phyloP scores from a whole-genome alignment of 2,113 vertebrate genomes.

The Mobula hypostoma region DNA sequence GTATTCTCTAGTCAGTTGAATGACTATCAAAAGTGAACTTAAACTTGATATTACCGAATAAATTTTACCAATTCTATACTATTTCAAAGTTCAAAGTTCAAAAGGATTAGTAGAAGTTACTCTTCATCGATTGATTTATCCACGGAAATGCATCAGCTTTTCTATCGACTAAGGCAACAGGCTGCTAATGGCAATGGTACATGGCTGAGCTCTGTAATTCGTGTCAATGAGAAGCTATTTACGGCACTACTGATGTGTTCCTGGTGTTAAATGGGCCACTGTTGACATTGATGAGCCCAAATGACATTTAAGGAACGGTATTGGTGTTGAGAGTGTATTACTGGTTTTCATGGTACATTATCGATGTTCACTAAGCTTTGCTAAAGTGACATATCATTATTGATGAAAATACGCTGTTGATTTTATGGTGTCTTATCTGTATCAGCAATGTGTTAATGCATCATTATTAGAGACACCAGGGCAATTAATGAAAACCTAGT shows the following conservation, averaged over 20 bases:
- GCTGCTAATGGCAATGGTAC: background rate
- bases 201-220: background rate
- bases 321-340: background rate
- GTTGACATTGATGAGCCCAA: slow-evolving; percentile 6
- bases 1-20: no score
- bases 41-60: no score
- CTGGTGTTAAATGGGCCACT: background rate
- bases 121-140: background rate
- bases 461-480: background rate
- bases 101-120: background rate
- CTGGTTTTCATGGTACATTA: background rate
- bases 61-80: no score
- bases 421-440: background rate
- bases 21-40: no score
- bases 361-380: background rate
- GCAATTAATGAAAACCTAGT: background rate
- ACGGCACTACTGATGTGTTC: background rate
- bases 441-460: background rate
- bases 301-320: background rate
- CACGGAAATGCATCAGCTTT: background rate
- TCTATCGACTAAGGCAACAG: slow-evolving; percentile 8
- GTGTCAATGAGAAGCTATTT: background rate
- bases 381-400: background rate
- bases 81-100: no score
- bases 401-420: background rate